Evolutionary conservation across 2,113 vertebrate genomes (phyloP).

Genomic region (Electrona antarctica): DNA sequence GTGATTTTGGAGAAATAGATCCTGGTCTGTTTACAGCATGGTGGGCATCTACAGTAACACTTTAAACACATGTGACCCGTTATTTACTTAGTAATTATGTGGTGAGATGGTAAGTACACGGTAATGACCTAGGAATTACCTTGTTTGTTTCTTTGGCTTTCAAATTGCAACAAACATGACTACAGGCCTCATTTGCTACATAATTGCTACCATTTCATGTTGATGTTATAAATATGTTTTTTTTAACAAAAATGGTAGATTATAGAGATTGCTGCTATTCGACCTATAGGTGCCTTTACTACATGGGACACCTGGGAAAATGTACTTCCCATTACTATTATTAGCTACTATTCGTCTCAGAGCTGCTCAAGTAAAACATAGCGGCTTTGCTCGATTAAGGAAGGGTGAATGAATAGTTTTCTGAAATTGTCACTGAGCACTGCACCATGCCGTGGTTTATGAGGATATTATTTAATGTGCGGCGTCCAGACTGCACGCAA

Average conservation of each 20-base stretch:
- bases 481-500: too few species aligned
- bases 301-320: not conserved
- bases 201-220: slow-evolving; percentile 27
- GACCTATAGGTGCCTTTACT: not conserved
- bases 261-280: not conserved
- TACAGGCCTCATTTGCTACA: slow-evolving; percentile 47
- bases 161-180: slow-evolving; percentile 62
- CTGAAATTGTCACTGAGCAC: too few species aligned
- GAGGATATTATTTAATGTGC: too few species aligned
- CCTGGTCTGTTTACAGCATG: slow-evolving; percentile 38
- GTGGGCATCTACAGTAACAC: slow-evolving; percentile 45
- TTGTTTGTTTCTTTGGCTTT: slow-evolving; percentile 72
- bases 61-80: slow-evolving; percentile 61
- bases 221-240: slow-evolving; percentile 21
- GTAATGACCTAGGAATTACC: slow-evolving; percentile 69
- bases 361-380: too few species aligned
- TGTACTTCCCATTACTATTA: not conserved
- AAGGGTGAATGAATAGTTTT: too few species aligned
- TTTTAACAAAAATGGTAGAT: slow-evolving; percentile 14
- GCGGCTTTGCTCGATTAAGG: too few species aligned
- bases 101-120: slow-evolving; percentile 57
- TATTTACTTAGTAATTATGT: slow-evolving; percentile 68
- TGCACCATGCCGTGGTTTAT: not conserved
- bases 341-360: not conserved
- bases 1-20: slow-evolving; percentile 8